A percentile compares a stretch with the other conserved stretches of the same genome.
These are phyloP conservation scores for Caenorhabditis panamensis DNA, from an alignment of 2,888 invertebrate species.

Conservation along the genomic window DNA sequence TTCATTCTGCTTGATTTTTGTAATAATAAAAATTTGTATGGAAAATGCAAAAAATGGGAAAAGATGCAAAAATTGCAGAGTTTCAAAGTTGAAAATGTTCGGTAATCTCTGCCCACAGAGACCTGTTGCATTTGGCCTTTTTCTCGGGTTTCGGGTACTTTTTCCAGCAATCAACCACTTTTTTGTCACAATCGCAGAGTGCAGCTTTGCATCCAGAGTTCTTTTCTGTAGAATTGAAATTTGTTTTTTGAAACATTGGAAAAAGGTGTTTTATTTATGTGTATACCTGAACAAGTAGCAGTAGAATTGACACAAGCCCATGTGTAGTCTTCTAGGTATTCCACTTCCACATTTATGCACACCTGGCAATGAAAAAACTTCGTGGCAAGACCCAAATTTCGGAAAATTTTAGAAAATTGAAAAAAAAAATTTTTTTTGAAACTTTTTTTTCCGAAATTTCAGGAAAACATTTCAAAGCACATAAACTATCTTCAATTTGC, in stretches of 20 bases:
- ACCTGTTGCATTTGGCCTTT: slow-evolving; percentile 68
- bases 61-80: neutral
- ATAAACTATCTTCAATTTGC: neutral
- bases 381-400: neutral
- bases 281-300: slow-evolving; percentile 65
- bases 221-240: slow-evolving; percentile 42
- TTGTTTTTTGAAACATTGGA: too few species aligned
- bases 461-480: neutral
- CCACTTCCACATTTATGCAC: slow-evolving; percentile 75
- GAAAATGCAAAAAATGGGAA: slow-evolving; percentile 5
- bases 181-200: slow-evolving; percentile 75
- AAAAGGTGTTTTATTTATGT: neutral
- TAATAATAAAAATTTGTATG: slow-evolving; percentile 5
- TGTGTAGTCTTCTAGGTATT: slow-evolving; percentile 75
- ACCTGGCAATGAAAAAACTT: slow-evolving; percentile 25
- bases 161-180: slow-evolving; percentile 76
- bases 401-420: neutral
- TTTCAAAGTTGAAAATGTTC: slow-evolving; percentile 52
- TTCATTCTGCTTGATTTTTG: slow-evolving; percentile 8
- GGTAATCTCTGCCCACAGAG: slow-evolving; percentile 35
- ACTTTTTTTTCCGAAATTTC: neutral
- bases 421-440: neutral
- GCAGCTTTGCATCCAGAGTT: slow-evolving; percentile 71
- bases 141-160: slow-evolving; percentile 69
- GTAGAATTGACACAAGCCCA: slow-evolving; percentile 70